These are phyloP conservation scores for Idaea straminata DNA, from an alignment of 2,888 invertebrate genomes.

Conservation along the genomic window DNA sequence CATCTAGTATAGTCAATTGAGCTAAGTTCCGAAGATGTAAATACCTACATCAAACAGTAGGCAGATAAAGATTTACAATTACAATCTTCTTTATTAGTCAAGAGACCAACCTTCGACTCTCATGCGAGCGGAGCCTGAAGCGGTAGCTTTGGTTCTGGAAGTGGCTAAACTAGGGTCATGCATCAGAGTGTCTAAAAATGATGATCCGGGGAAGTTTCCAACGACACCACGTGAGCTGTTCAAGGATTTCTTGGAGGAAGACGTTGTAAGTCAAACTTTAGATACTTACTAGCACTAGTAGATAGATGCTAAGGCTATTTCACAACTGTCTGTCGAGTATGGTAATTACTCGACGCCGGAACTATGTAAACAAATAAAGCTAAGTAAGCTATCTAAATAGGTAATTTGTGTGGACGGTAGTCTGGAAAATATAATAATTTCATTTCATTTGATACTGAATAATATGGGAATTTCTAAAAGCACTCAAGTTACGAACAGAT, in stretches of 20 bases:
- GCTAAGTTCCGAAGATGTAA: too few relatives aligned
- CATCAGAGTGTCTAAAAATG: slow-evolving; percentile 32
- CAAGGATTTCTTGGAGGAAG: slow-evolving; percentile 27
- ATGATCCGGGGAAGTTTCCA: slow-evolving; percentile 35
- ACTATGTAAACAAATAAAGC: too few relatives aligned
- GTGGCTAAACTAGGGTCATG: slow-evolving; percentile 36
- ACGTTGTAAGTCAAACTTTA: slow-evolving; percentile 29
- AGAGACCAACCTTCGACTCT: neutral
- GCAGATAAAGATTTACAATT: neutral
- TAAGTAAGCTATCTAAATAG: too few relatives aligned
- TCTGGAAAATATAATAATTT: neutral
- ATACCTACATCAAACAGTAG: neutral
- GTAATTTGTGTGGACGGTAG: too few relatives aligned
- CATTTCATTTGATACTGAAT: neutral
- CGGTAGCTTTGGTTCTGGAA: slow-evolving; percentile 35
- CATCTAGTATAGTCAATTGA: too few relatives aligned
- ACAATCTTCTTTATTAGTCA: neutral
- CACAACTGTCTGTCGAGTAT: too few relatives aligned
- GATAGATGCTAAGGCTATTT: too few relatives aligned
- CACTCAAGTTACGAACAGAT: neutral
- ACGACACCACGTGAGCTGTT: slow-evolving; percentile 35
- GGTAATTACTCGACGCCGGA: too few relatives aligned
- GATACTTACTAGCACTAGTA: neutral
- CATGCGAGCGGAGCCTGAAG: slow-evolving; percentile 29
- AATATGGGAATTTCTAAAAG: neutral